A percentile compares a stretch with the other conserved stretches of the same genome.
phyloP scores from a whole-genome alignment of 1,140 invertebrate species.

The Penaeus chinensis region DNA sequence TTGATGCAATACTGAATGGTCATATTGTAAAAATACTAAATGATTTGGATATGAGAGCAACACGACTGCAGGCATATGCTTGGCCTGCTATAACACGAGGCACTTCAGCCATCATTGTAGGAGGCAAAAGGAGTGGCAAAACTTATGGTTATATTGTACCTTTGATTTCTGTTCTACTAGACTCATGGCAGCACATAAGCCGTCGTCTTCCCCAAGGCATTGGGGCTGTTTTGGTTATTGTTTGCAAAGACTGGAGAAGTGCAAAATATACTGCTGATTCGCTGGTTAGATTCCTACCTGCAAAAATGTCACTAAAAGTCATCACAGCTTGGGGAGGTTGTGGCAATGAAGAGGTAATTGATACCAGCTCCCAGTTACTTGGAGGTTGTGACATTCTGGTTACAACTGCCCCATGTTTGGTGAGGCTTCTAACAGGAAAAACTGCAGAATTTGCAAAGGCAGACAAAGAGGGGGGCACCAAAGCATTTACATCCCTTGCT shows the following conservation, averaged over 20 bases:
- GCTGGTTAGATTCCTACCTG: constrained; percentile 29
- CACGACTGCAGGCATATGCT: constrained; percentile 42
- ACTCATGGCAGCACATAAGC: constrained; percentile 34
- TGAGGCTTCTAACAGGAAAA: constrained; percentile 27
- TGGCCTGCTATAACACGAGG: constrained; percentile 40
- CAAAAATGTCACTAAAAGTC: constrained; percentile 6
- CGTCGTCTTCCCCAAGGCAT: constrained; percentile 33
- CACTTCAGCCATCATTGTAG: constrained; percentile 41
- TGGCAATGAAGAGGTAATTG: constrained; percentile 26
- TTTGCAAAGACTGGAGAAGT: constrained; percentile 34
- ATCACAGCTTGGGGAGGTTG: constrained; percentile 53
- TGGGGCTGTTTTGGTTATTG: constrained; percentile 38
- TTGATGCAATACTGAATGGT: constrained; percentile 23
- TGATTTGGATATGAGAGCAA: constrained; percentile 23
- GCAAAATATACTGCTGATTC: constrained; percentile 21
- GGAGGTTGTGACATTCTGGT: constrained; percentile 42
- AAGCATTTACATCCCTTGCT: constrained; percentile 19
- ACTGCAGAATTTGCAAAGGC: too few species aligned
- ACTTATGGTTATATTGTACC: constrained; percentile 44
- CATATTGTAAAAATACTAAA: constrained; percentile 23
- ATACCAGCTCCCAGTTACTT: constrained; percentile 19
- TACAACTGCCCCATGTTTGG: constrained; percentile 45
- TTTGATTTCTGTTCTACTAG: constrained; percentile 33
- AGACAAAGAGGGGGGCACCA: neutral
- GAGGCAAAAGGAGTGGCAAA: constrained; percentile 37